Evolutionary conservation across 1,140 invertebrate species (phyloP).

Genomic region (Pogonus chalceus): DNA sequence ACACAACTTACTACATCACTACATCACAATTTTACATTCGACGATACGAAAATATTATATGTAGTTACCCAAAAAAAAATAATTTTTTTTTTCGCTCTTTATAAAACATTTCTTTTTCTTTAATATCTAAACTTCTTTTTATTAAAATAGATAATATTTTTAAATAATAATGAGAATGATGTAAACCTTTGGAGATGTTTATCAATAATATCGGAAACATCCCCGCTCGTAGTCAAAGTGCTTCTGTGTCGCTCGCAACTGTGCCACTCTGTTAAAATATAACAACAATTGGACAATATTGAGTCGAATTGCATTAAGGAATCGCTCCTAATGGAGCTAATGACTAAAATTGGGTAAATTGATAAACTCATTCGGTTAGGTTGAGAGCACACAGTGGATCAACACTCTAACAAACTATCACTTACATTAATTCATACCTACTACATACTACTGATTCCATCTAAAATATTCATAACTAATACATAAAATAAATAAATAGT

Average conservation of each 20-base stretch:
- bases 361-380: constrained; percentile 34
- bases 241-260: constrained; percentile 28
- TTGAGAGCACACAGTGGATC: too few species aligned
- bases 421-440: too few species aligned
- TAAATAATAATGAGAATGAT: constrained; percentile 1
- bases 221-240: constrained; percentile 26
- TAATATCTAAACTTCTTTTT: background rate
- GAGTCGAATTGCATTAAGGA: constrained; percentile 37
- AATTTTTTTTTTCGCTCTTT: too few species aligned
- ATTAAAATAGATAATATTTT: constrained; percentile 1
- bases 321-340: constrained; percentile 36
- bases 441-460: too few species aligned
- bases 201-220: constrained; percentile 11
- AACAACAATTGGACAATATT: constrained; percentile 37
- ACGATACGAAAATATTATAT: too few species aligned
- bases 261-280: constrained; percentile 33
- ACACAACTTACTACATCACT: background rate
- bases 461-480: too few species aligned
- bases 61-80: too few species aligned
- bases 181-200: background rate
- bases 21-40: too few species aligned
- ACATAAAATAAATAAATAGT: too few species aligned
- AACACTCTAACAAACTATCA: too few species aligned
- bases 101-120: too few species aligned
- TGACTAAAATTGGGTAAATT: constrained; percentile 40